Evolutionary conservation across 2,797 vertebrate species (phyloP).

Genomic region (Pseudomugil tenellus): DNA sequence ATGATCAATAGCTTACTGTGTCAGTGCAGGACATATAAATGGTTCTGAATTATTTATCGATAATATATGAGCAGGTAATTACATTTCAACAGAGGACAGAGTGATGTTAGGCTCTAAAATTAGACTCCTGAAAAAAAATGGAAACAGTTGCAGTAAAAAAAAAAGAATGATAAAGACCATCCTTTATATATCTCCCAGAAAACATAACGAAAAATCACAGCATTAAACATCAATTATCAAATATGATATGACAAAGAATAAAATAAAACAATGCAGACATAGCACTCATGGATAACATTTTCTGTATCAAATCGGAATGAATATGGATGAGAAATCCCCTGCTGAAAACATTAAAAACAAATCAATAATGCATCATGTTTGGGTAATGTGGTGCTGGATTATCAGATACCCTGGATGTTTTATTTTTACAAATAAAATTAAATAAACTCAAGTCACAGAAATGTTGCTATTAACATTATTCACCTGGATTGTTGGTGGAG

Average conservation of each 20-base stretch:
- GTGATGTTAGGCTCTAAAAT: conserved; percentile 57
- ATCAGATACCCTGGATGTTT: background rate
- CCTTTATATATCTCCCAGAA: background rate
- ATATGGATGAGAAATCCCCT: conserved; percentile 49
- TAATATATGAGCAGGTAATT: conserved; percentile 70
- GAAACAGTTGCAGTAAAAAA: background rate
- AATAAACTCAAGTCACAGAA: background rate
- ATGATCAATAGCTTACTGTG: conserved; percentile 62
- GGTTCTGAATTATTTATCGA: conserved; percentile 70
- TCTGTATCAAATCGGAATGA: conserved; percentile 34
- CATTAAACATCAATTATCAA: background rate
- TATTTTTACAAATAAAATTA: background rate
- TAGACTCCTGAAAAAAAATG: conserved; percentile 26
- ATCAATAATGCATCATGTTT: conserved; percentile 46
- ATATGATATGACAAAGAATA: background rate
- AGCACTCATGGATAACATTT: conserved; percentile 10
- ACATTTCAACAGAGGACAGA: conserved; percentile 49
- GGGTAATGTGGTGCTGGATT: conserved; percentile 3
- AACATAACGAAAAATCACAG: background rate
- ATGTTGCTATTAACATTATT: background rate
- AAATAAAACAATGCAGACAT: background rate
- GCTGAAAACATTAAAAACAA: conserved; percentile 32
- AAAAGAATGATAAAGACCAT: background rate
- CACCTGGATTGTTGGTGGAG: background rate
- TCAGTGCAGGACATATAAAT: conserved; percentile 54